Percentiles rank a stretch among this genome's conserved stretches.
These are phyloP conservation scores for Carcina quercana DNA, from an alignment of 2,888 invertebrate species.

Conservation along the genomic window DNA sequence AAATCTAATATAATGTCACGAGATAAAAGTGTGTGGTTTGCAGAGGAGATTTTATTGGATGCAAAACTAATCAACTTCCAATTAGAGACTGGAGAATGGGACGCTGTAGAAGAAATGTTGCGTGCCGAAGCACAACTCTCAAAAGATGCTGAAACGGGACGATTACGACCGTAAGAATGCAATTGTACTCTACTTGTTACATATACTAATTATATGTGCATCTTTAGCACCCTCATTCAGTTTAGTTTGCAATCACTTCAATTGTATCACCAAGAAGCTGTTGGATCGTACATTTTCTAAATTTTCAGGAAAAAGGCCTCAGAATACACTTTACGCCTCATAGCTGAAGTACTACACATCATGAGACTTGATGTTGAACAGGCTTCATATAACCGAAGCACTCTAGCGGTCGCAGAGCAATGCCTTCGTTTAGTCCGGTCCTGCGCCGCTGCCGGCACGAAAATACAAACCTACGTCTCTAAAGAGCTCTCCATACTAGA, in stretches of 20 bases:
- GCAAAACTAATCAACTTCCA: conserved; percentile 68
- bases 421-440: conserved; percentile 69
- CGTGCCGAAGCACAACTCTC: conserved; percentile 68
- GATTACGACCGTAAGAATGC: conserved; percentile 57
- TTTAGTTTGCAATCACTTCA: not conserved
- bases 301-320: conserved; percentile 66
- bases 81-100: conserved; percentile 69
- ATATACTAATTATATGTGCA: not conserved
- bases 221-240: too few species aligned
- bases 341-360: conserved; percentile 67
- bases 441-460: conserved; percentile 66
- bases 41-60: conserved; percentile 67
- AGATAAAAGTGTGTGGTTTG: conserved; percentile 72
- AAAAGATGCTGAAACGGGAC: conserved; percentile 62
- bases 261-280: not conserved
- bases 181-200: not conserved
- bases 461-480: conserved; percentile 70
- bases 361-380: conserved; percentile 67
- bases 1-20: conserved; percentile 64
- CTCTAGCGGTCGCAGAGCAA: conserved; percentile 67
- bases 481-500: conserved; percentile 66
- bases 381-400: conserved; percentile 62
- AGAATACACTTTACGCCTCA: conserved; percentile 63
- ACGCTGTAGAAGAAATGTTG: conserved; percentile 68
- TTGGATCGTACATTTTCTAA: not conserved